Percentiles rank a stretch among this genome's conserved stretches.
Evolutionary conservation across 2,113 vertebrate genomes (phyloP).

Genomic region (Pelecanoides urinatrix): DNA sequence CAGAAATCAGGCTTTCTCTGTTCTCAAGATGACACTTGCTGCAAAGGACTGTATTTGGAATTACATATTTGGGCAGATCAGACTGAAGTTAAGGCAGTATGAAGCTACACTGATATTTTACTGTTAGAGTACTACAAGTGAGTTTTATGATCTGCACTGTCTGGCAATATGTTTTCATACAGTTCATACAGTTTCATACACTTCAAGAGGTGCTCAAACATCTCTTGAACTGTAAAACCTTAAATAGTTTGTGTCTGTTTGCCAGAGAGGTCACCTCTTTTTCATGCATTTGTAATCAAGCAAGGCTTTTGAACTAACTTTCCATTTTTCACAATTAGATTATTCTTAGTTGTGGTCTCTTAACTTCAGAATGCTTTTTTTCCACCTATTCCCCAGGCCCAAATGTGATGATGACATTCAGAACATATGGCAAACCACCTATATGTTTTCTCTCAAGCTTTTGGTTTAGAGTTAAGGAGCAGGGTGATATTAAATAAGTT

Average conservation of each 20-base stretch:
- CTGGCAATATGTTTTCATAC: neutral
- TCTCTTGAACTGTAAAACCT: neutral
- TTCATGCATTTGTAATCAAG: neutral
- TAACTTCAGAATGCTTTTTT: neutral
- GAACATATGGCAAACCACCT: neutral
- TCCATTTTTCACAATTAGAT: neutral
- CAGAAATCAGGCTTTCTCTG: neutral
- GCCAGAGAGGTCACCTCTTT: neutral
- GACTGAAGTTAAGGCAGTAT: neutral
- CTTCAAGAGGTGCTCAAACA: neutral
- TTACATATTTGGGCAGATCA: neutral
- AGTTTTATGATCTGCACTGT: neutral
- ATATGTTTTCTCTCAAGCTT: neutral
- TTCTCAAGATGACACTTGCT: neutral
- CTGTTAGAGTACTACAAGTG: neutral
- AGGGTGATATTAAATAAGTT: neutral
- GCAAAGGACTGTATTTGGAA: neutral
- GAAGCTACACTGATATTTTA: neutral
- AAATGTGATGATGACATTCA: neutral
- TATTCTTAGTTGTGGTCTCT: neutral
- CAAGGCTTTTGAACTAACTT: neutral
- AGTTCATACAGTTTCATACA: too few relatives aligned
- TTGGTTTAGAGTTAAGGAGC: neutral
- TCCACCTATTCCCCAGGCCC: neutral
- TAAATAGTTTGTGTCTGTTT: neutral